phyloP scores from a whole-genome alignment of 2,113 vertebrate species.

The Hepsetus odoe region DNA sequence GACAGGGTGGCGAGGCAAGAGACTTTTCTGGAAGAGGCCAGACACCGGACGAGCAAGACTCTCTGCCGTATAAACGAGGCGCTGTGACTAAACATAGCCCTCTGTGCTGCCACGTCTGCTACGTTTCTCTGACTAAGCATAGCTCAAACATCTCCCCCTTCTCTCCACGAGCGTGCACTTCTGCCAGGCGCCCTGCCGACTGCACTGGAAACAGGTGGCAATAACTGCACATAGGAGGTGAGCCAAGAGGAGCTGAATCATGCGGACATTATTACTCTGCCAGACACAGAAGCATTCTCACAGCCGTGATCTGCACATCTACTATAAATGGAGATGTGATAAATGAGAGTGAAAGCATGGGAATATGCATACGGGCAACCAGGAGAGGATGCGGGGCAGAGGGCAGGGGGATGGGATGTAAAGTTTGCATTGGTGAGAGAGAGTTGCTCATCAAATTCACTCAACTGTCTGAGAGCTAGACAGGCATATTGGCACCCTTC shows the following conservation, averaged over 20 bases:
- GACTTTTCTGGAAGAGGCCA: neutral
- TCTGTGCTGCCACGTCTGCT: neutral
- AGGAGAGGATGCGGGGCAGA: neutral
- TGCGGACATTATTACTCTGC: slow-evolving; percentile 37
- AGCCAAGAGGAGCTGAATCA: slow-evolving; percentile 49
- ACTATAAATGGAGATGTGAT: slow-evolving; percentile 19
- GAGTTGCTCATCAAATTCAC: neutral
- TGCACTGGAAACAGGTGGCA: slow-evolving; percentile 52
- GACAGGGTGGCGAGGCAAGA: no score
- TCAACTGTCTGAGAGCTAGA: neutral
- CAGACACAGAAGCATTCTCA: slow-evolving; percentile 35
- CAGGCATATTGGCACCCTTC: no score
- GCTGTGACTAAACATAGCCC: slow-evolving; percentile 29
- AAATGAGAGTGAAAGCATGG: neutral
- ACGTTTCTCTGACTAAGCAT: slow-evolving; percentile 47
- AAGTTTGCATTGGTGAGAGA: no score
- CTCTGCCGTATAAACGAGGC: slow-evolving; percentile 17
- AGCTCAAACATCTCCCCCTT: slow-evolving; percentile 9
- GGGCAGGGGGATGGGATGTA: no score
- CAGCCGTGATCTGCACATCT: neutral
- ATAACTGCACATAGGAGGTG: slow-evolving; percentile 38
- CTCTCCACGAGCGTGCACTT: neutral
- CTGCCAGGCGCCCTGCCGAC: slow-evolving; percentile 43
- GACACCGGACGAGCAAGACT: slow-evolving; percentile 19
- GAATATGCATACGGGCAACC: neutral